Conservation (phyloP, 2,888 invertebrate genomes). For the Dasypogon diadema region DNA sequence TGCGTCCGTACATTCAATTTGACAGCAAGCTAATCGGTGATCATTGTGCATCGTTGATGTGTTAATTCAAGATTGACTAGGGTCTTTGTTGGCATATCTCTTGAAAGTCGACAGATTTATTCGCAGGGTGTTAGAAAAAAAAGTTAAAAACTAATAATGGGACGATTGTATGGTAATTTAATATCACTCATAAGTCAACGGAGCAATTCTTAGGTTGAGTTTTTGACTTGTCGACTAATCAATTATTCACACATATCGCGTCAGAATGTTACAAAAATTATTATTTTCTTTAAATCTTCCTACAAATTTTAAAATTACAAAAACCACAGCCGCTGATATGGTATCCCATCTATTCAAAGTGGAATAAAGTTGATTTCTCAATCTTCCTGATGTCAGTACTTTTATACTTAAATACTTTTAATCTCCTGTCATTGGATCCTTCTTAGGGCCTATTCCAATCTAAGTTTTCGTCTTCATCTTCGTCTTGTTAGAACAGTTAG, state of each 20-base stretch:
- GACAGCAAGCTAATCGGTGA: constrained; percentile 24
- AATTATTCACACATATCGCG: neutral
- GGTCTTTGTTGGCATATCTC: neutral
- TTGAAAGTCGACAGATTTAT: constrained; percentile 44
- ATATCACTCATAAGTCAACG: neutral
- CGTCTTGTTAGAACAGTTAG: too few relatives aligned
- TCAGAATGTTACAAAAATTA: too few relatives aligned
- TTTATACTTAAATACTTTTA: too few relatives aligned
- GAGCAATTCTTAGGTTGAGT: constrained; percentile 23
- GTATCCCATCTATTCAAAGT: too few relatives aligned
- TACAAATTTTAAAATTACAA: too few relatives aligned
- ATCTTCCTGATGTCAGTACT: too few relatives aligned
- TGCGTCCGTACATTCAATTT: neutral
- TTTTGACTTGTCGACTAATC: constrained; percentile 32
- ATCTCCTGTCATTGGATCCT: too few relatives aligned
- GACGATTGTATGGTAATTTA: constrained; percentile 25
- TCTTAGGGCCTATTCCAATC: too few relatives aligned
- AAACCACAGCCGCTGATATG: too few relatives aligned
- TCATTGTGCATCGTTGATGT: constrained; percentile 23
- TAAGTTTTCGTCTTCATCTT: too few relatives aligned
- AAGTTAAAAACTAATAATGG: constrained; percentile 32
- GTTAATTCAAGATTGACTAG: constrained; percentile 19
- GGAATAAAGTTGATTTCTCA: too few relatives aligned
- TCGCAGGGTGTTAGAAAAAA: constrained; percentile 3
- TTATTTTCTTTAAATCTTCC: neutral